Percentiles rank a stretch among this genome's conserved stretches.
These are phyloP conservation scores for Noturus placidus DNA, from an alignment of 2,113 vertebrate genomes.

Conservation along the genomic window DNA sequence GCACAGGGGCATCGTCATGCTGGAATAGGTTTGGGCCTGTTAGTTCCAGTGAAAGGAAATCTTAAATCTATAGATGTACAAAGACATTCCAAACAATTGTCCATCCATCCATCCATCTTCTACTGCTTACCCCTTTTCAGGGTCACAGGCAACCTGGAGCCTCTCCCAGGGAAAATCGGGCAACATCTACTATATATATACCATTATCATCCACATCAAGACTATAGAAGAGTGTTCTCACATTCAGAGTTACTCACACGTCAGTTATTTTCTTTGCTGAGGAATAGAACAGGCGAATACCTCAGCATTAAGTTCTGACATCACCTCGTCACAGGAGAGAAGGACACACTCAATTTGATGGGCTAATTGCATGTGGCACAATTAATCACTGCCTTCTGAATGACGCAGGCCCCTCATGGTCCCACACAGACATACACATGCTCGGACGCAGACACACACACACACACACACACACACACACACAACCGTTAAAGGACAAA, in stretches of 20 bases:
- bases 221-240: constrained; percentile 28
- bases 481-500: constrained; percentile 2
- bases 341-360: constrained; percentile 76
- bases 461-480: constrained; percentile 9
- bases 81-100: background rate
- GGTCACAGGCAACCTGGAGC: too few relatives aligned
- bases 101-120: too few relatives aligned
- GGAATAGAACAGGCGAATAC: constrained; percentile 67
- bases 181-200: background rate
- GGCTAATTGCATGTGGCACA: constrained; percentile 77
- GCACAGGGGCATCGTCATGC: background rate
- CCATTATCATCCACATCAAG: background rate
- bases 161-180: too few relatives aligned
- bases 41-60: background rate
- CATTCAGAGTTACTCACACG: constrained; percentile 35
- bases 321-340: constrained; percentile 74
- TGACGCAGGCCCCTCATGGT: constrained; percentile 60
- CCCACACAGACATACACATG: constrained; percentile 18
- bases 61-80: background rate
- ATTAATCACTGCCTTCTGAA: constrained; percentile 78
- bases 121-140: too few relatives aligned
- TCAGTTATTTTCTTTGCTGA: constrained; percentile 56
- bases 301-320: constrained; percentile 70
- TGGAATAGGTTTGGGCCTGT: background rate
- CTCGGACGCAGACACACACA: constrained; percentile 6